These are phyloP conservation scores for Coenonympha glycerion DNA, from an alignment of 2,888 invertebrate species.

Conservation along the genomic window DNA sequence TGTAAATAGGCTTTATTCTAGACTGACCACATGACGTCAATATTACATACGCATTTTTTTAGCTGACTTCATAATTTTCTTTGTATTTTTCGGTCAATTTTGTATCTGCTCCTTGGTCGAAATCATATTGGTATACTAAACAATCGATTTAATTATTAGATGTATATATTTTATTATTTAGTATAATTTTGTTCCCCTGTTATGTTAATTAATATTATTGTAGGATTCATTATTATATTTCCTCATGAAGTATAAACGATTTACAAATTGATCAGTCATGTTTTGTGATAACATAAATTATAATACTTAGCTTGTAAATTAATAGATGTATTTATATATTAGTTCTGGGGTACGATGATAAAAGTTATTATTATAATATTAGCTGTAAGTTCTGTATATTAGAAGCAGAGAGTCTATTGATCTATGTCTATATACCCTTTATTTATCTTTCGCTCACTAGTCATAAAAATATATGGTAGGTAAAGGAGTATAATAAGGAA, in stretches of 20 bases:
- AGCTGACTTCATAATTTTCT: neutral
- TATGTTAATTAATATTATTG: neutral
- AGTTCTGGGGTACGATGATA: conserved; percentile 29
- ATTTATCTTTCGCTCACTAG: too few species aligned
- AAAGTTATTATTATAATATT: conserved; percentile 15
- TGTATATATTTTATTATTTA: neutral
- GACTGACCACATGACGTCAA: conserved; percentile 27
- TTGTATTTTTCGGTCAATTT: neutral
- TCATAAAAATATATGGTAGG: too few species aligned
- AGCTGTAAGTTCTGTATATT: conserved; percentile 24
- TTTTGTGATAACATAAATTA: conserved; percentile 68
- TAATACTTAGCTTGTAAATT: conserved; percentile 52
- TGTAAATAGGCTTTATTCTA: conserved; percentile 28
- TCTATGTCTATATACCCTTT: neutral
- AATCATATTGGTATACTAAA: too few species aligned
- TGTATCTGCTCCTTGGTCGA: too few species aligned
- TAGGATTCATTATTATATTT: neutral
- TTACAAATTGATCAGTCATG: conserved; percentile 45
- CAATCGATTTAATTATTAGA: too few species aligned
- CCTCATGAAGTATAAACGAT: neutral
- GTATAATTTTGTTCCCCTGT: neutral
- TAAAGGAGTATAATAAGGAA: too few species aligned
- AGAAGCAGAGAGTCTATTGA: conserved; percentile 16
- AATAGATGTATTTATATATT: conserved; percentile 34
- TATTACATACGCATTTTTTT: conserved; percentile 2